These are phyloP conservation scores for Sinosuthora webbiana DNA, from an alignment of 2,113 vertebrate genomes.

Conservation along the genomic window DNA sequence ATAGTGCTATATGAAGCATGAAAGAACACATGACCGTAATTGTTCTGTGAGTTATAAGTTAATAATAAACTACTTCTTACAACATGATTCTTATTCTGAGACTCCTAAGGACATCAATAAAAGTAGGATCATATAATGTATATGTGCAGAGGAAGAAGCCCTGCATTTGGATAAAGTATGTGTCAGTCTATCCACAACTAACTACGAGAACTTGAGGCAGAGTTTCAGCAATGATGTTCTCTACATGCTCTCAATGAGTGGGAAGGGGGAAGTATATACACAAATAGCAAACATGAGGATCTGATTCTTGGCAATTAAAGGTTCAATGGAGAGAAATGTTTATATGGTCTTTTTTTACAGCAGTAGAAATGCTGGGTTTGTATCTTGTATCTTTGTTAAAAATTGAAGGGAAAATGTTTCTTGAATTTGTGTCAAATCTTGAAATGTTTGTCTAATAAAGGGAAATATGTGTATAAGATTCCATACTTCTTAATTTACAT, in stretches of 20 bases:
- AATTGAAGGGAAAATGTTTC: neutral
- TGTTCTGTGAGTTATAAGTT: conserved; percentile 4
- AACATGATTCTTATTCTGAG: neutral
- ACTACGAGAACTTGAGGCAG: neutral
- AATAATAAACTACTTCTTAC: neutral
- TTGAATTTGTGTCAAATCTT: neutral
- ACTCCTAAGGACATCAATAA: neutral
- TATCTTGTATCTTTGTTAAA: neutral
- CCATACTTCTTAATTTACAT: neutral
- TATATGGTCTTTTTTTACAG: neutral
- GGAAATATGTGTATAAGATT: neutral
- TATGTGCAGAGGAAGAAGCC: neutral
- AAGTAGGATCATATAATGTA: neutral
- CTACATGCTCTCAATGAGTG: neutral
- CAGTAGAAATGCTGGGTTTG: neutral
- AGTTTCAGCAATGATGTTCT: neutral
- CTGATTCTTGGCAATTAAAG: neutral
- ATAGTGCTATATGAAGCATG: conserved; percentile 1
- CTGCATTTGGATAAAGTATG: neutral
- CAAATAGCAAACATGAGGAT: neutral
- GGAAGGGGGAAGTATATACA: neutral
- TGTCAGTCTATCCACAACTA: neutral
- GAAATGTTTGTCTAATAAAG: neutral
- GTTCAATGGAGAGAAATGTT: neutral
- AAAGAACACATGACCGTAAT: neutral